phyloP scores from a whole-genome alignment of 2,797 vertebrate genomes.

The Sebastes taczanowskii region DNA sequence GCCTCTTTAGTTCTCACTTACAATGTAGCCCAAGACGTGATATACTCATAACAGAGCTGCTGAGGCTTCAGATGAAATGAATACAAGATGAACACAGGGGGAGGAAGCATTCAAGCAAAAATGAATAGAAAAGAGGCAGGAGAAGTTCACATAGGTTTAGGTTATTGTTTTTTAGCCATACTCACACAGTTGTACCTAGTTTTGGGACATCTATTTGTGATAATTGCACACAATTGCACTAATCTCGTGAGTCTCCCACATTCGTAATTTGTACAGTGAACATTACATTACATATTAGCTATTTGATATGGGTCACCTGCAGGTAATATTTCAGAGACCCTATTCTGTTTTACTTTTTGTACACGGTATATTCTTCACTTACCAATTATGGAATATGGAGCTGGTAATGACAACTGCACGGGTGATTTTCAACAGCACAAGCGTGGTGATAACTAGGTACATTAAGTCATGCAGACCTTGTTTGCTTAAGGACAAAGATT shows the following conservation, averaged over 20 bases:
- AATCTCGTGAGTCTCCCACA: neutral
- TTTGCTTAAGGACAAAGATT: neutral
- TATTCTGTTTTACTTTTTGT: neutral
- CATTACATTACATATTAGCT: neutral
- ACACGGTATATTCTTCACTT: neutral
- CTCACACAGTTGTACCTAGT: neutral
- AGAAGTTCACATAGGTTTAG: neutral
- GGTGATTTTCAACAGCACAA: neutral
- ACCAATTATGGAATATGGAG: neutral
- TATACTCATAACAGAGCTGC: conserved; percentile 30
- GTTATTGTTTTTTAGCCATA: neutral
- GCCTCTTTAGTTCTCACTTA: conserved; percentile 33
- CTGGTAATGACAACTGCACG: too few species aligned
- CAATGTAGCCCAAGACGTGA: conserved; percentile 24
- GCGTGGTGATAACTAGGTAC: neutral
- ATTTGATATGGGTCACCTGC: neutral
- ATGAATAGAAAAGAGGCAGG: neutral
- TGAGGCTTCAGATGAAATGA: conserved; percentile 21
- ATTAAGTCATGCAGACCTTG: neutral
- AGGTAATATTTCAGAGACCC: neutral
- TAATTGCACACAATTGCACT: neutral
- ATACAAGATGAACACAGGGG: conserved; percentile 16
- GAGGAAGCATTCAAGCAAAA: neutral
- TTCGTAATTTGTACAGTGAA: neutral
- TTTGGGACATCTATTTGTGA: neutral